phyloP scores from a whole-genome alignment of 2,888 invertebrate species.

The Melipona bicolor region DNA sequence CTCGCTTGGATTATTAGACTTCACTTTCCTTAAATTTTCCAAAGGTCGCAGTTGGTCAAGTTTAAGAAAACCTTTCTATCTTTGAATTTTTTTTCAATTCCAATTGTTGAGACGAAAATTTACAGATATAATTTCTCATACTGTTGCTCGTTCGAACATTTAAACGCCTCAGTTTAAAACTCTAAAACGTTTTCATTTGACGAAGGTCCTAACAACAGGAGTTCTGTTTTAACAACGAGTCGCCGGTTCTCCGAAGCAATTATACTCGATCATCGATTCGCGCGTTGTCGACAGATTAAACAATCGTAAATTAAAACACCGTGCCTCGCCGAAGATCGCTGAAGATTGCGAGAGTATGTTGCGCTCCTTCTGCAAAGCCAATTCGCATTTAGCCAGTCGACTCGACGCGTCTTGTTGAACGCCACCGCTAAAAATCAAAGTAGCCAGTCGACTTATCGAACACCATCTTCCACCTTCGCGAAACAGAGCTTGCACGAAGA shows the following conservation, averaged over 20 bases:
- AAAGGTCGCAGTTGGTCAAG: too few species aligned
- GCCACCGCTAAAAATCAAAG: neutral
- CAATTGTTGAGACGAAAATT: too few species aligned
- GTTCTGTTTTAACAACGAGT: neutral
- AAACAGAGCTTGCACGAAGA: neutral
- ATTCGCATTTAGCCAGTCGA: neutral
- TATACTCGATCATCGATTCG: neutral
- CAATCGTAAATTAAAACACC: neutral
- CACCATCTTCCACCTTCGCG: neutral
- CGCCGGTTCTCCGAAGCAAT: neutral
- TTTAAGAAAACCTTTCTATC: too few species aligned
- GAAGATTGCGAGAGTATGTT: neutral
- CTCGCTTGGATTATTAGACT: neutral
- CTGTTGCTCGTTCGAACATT: too few species aligned
- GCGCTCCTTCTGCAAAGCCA: too few species aligned
- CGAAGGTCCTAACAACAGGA: neutral
- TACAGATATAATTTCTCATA: too few species aligned
- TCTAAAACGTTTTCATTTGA: neutral
- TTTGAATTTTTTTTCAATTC: too few species aligned
- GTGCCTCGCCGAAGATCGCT: neutral
- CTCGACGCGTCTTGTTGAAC: neutral
- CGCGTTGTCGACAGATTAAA: neutral
- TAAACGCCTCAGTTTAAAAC: too few species aligned
- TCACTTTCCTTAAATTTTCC: too few species aligned
- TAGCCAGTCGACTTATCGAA: neutral